Evolutionary conservation across 2,113 vertebrate genomes (phyloP), one percentile per base, ranked within the genome.

Genomic region (Hystrix brachyura): DNA sequence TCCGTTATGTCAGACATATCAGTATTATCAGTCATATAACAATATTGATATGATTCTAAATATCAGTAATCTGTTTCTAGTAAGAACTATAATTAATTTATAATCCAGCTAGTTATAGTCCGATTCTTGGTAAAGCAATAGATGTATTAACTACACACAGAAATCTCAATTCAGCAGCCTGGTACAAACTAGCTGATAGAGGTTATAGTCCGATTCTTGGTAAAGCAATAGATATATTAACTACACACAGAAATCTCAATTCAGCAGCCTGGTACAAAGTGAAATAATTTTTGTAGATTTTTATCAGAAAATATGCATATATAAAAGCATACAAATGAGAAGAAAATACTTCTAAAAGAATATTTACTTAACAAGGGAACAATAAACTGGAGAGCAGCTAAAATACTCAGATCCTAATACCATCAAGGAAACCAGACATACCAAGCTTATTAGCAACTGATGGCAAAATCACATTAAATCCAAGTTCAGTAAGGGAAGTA

Each of bases 51-150:
- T 38, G 38, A 38, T 38, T 38, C 38, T 38, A 38, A 38, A 38
- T 38, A 38, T 38, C 38, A 38, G 38, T 38, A 38, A 38, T 38
- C 38, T 38, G 38, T 89, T 90, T 48, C 72, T 19, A 48, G 10
- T 11, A 93, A 65, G 53, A 95, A 91, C n/a, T 46, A 38, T 0
- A 72, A 25, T 93, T 90, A 86, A 64, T 94, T 92, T 64, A 64
- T 8, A 89, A 25, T 64, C 25, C 55, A 53, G n/a, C n/a, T n/a
- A n/a, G 79, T 92, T 71, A 57, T 87, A 83, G 59, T 71, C 1
- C 13, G 27, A 2, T 25, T 43, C 7, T 60, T 43, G 17, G 1
- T 48, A 80, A 4, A 1, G 43, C 19, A 65, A 84, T 43, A 72
- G 53, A 65, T 0, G 3, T 23, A 65, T 13, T 87, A 62, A 34